Evolutionary conservation across 2,888 invertebrate genomes (phyloP).

Genomic region (Polietes domitor): DNA sequence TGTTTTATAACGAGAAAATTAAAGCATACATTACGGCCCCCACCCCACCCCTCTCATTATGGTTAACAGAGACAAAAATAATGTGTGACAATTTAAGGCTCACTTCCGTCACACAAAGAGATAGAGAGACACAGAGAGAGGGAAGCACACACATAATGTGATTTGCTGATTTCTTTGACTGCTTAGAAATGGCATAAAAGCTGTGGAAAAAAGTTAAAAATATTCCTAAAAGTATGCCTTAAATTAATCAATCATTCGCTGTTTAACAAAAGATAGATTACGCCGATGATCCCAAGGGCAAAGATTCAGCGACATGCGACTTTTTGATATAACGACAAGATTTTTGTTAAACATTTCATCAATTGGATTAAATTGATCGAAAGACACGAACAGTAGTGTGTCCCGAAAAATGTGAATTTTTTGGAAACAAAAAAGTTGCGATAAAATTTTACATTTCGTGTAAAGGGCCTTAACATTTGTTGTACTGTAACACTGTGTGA

Average conservation of each 20-base stretch:
- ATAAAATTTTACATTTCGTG: no score
- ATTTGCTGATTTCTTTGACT: neutral
- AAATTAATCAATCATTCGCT: neutral
- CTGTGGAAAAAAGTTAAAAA: neutral
- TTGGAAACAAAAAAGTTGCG: no score
- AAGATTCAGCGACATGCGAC: neutral
- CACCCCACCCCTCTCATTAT: neutral
- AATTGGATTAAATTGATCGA: no score
- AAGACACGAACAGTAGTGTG: no score
- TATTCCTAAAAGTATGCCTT: conserved; percentile 3
- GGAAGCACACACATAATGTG: no score
- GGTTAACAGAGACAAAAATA: neutral
- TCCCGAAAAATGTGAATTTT: no score
- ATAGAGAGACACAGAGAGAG: no score
- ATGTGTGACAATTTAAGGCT: conserved; percentile 8
- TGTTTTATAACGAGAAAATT: conserved; percentile 23
- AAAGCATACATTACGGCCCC: conserved; percentile 31
- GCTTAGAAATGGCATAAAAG: neutral
- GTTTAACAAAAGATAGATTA: neutral
- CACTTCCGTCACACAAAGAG: no score
- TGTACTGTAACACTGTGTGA: no score
- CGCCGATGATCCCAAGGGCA: no score
- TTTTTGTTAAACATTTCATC: no score
- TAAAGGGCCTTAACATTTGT: no score
- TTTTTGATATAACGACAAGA: neutral